A percentile compares a stretch with the other conserved stretches of the same genome.
These are phyloP conservation scores for Nasonovia ribisnigri DNA, from an alignment of 2,888 invertebrate genomes.

Conservation along the genomic window DNA sequence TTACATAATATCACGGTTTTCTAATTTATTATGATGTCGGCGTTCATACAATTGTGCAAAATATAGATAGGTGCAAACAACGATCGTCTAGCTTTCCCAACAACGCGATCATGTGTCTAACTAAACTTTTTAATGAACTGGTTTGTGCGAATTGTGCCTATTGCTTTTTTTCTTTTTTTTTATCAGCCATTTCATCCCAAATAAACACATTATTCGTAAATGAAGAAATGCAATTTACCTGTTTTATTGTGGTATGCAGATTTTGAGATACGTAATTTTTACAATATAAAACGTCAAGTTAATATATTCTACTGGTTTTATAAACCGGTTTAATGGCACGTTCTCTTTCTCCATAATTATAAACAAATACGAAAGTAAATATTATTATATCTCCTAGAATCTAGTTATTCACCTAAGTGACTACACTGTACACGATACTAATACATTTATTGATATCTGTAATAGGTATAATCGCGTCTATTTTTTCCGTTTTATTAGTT, in stretches of 20 bases:
- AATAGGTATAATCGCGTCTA: neutral
- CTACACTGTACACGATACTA: neutral
- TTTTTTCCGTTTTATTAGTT: neutral
- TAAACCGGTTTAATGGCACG: constrained; percentile 42
- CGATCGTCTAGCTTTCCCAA: too few relatives aligned
- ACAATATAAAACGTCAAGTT: too few relatives aligned
- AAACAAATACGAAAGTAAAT: constrained; percentile 56
- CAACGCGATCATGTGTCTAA: too few relatives aligned
- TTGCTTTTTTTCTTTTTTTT: neutral
- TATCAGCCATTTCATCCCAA: neutral
- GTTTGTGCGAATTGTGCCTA: neutral
- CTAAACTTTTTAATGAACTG: too few relatives aligned
- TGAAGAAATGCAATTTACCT: neutral
- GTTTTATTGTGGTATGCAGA: neutral
- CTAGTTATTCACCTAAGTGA: neutral
- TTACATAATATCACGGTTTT: too few relatives aligned
- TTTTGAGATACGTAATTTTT: too few relatives aligned
- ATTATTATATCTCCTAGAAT: neutral
- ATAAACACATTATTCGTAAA: neutral
- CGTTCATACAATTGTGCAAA: too few relatives aligned
- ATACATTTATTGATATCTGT: neutral
- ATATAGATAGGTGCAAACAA: too few relatives aligned
- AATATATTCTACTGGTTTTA: constrained; percentile 32
- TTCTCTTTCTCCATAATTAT: neutral
- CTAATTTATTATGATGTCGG: too few relatives aligned